Base-by-base conservation (phyloP, 2,797 vertebrate species). In the Anguilla marmorata region DNA sequence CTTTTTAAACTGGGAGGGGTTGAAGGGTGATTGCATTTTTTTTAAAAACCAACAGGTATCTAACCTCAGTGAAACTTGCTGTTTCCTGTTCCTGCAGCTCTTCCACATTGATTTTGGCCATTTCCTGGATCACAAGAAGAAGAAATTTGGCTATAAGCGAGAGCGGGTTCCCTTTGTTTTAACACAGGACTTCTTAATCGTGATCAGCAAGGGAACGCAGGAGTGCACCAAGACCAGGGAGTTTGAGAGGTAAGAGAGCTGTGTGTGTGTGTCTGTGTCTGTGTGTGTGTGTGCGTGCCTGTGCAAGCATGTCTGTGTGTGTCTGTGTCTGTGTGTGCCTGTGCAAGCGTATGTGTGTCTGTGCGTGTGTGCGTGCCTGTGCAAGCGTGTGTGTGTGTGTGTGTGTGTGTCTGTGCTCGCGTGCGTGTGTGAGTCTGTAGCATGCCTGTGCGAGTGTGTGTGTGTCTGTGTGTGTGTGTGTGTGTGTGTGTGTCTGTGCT, bases 91-190 rank as follows among this genome's bases (percentile, higher is more conserved):
- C 86, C 58, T 87, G 91, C 93, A 97, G 96, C 94, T 97, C 84
- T 97, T 97, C 94, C 96, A 97, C 89, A 97, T 97, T 93, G 96
- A 97, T 92, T 97, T 97, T 87, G 96, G 96, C 86, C 96, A 97
- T 91, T 97, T 97, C 92, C 92, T 97, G 0, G 96, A 97, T 91
- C 96, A 97, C 91, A 97, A 97, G 91, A 97, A 97, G 94, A 97
- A 97, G 90, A 97, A 97, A 87, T 97, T 97, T 94, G 96, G 96
- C 66, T 97, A 97, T 91, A 97, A 97, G 93, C 94, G 96, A 88
- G 96, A 97, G 87, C 95, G 96, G 9, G 96, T 97, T 33, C 96
- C 96, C 0, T 97, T 97, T 92, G 96, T 97, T 90, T 93, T 97
- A 93, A 97, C 96, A 0, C 96, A 97, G 90, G 96, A 97, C 92